These are phyloP conservation scores for Felis catus DNA, from an alignment of 2,113 vertebrate species.

Conservation along the genomic window F.catus_Fca126_mat1.0 CM031421.1:107591501-107592000, in stretches of 20 bases:
- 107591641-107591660: neutral
- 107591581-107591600: no score
- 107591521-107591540: no score
- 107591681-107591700: neutral
- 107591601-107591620: no score
- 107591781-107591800: neutral
- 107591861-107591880: neutral
- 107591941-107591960: neutral
- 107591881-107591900: neutral
- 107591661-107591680: neutral
- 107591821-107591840: neutral
- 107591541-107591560: no score
- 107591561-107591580: no score
- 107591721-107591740: neutral
- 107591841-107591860: neutral
- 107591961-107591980: neutral
- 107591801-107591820: neutral
- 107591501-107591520: neutral
- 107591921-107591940: neutral
- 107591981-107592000: neutral
- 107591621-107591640: neutral
- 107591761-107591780: neutral
- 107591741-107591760: neutral
- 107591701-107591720: neutral
- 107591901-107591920: neutral